Conservation (phyloP, 2,888 invertebrate species). For the Chloromyia formosa region DNA sequence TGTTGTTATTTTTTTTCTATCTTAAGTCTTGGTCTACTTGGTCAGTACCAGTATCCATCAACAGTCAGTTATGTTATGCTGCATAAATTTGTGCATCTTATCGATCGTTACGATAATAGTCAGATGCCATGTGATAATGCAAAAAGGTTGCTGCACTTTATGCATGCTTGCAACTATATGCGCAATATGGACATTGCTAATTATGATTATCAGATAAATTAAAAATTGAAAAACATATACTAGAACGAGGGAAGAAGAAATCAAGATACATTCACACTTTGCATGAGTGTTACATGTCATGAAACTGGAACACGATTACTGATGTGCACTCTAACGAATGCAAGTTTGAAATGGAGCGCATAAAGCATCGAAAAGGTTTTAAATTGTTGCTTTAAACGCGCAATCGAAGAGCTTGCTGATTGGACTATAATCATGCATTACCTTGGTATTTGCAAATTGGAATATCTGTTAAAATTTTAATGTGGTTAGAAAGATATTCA, state of each 20-base stretch:
- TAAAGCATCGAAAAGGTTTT: too few species aligned
- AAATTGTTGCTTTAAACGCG: too few species aligned
- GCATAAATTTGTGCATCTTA: neutral
- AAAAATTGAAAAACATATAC: too few species aligned
- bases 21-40: too few species aligned
- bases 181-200: too few species aligned
- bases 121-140: neutral
- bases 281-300: neutral
- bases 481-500: neutral
- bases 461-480: neutral
- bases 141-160: slow-evolving; percentile 31
- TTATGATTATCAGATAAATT: too few species aligned
- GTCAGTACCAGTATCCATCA: too few species aligned
- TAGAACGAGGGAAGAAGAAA: neutral
- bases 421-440: slow-evolving; percentile 1
- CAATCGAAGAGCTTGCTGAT: neutral
- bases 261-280: slow-evolving; percentile 13
- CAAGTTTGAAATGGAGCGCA: slow-evolving; percentile 6
- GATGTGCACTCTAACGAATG: neutral
- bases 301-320: neutral
- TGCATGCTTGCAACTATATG: neutral
- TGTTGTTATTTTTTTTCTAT: neutral
- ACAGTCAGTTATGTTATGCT: slow-evolving; percentile 1
- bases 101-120: too few species aligned
- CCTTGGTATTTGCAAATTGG: slow-evolving; percentile 16